Evolutionary conservation across 2,797 vertebrate genomes (phyloP).

Genomic region (Urosaurus nigricauda): DNA sequence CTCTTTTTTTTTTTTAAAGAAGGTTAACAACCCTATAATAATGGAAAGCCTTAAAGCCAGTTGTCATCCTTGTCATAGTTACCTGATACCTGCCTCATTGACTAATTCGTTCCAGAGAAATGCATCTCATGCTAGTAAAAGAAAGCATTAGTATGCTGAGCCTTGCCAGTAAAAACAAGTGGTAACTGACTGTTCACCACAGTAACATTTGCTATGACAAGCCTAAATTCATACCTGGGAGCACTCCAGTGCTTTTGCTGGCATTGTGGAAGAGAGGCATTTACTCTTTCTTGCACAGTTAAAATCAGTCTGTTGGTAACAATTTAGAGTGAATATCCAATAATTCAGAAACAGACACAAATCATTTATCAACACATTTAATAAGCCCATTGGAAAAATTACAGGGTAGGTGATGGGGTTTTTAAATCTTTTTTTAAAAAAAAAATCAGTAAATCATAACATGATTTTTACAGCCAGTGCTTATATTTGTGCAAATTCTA

Average conservation of each 20-base stretch:
- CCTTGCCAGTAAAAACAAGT: conserved; percentile 63
- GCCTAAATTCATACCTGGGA: conserved; percentile 76
- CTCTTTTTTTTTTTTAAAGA: conserved; percentile 27
- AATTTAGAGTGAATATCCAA: conserved; percentile 56
- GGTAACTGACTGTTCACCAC: conserved; percentile 68
- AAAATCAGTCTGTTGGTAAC: conserved; percentile 68
- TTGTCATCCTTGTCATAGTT: conserved; percentile 56
- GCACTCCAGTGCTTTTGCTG: conserved; percentile 76
- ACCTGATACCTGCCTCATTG: conserved; percentile 71
- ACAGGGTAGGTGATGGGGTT: not conserved
- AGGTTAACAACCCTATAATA: conserved; percentile 45
- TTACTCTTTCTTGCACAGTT: conserved; percentile 69
- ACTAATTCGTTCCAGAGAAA: conserved; percentile 71
- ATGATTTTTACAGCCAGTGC: not conserved
- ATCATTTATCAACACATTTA: conserved; percentile 63
- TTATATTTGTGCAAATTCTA: not conserved
- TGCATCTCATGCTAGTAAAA: conserved; percentile 53
- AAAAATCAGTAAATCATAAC: not conserved
- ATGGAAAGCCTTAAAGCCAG: conserved; percentile 27
- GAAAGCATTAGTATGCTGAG: conserved; percentile 63
- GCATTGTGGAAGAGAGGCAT: conserved; percentile 72
- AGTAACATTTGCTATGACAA: conserved; percentile 70
- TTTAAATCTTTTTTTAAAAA: too few species aligned
- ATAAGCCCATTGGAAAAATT: conserved; percentile 66
- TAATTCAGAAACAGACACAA: conserved; percentile 61